Conservation (phyloP, 2,888 invertebrate species). For the Netelia inedita region DNA sequence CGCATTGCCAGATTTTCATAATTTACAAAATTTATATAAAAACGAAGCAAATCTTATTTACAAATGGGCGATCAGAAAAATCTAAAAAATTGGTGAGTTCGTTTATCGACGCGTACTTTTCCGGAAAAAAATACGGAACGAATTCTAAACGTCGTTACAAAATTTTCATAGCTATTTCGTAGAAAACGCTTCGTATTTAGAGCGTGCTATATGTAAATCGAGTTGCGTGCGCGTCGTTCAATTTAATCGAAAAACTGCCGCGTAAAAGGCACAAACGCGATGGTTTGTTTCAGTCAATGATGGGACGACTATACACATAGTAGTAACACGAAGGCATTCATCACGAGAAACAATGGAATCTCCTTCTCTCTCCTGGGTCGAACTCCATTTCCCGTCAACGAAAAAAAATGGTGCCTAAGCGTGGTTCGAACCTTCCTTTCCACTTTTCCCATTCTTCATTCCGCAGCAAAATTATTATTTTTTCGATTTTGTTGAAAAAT, state of each 20-base stretch:
- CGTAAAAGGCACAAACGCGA: slow-evolving; percentile 60
- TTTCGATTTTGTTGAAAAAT: neutral
- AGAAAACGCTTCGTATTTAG: neutral
- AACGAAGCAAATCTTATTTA: too few species aligned
- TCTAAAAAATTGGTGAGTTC: too few species aligned
- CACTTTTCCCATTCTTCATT: neutral
- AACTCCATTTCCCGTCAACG: slow-evolving; percentile 29
- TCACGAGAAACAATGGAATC: slow-evolving; percentile 58
- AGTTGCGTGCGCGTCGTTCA: slow-evolving; percentile 45
- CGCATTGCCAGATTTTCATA: too few species aligned
- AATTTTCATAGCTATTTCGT: too few species aligned
- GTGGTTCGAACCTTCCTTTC: slow-evolving; percentile 27
- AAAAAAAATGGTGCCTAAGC: slow-evolving; percentile 47
- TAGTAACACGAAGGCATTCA: slow-evolving; percentile 50
- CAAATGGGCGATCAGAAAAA: too few species aligned
- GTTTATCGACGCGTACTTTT: too few species aligned
- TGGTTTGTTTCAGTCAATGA: slow-evolving; percentile 60
- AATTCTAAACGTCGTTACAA: too few species aligned
- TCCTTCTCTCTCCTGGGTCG: neutral
- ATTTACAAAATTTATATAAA: too few species aligned
- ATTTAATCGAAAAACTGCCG: slow-evolving; percentile 62
- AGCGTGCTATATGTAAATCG: slow-evolving; percentile 18
- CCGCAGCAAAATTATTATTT: neutral
- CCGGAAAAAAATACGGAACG: too few species aligned
- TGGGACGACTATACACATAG: slow-evolving; percentile 37